Evolutionary conservation across 2,888 invertebrate genomes (phyloP).

Genomic region (Diogma glabrata): DNA sequence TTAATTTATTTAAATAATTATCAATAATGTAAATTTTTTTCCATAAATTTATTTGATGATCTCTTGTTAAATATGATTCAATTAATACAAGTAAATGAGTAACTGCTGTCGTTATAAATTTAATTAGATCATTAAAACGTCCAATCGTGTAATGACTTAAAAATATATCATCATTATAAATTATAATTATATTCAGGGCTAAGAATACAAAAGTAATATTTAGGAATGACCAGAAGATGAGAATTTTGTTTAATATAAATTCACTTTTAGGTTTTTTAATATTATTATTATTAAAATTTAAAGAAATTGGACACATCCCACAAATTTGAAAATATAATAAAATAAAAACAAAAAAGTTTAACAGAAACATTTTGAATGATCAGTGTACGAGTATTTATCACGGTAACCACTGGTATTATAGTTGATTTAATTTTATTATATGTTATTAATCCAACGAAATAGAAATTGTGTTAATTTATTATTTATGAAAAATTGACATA

Average conservation of each 20-base stretch:
- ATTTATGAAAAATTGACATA: no score
- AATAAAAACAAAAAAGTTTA: constrained; percentile 2
- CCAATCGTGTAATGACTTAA: neutral
- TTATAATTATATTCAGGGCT: neutral
- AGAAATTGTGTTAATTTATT: no score
- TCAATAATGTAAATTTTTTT: constrained; percentile 9
- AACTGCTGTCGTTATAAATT: constrained; percentile 13
- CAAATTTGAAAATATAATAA: constrained; percentile 8
- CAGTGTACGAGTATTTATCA: no score
- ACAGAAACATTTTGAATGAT: no score
- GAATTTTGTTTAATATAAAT: neutral
- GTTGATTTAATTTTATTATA: no score
- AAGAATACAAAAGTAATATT: neutral
- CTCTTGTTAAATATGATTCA: constrained; percentile 14
- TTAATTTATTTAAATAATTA: constrained; percentile 8
- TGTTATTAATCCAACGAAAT: no score
- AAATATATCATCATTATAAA: constrained; percentile 4
- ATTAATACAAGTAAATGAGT: constrained; percentile 15
- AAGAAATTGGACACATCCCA: constrained; percentile 9
- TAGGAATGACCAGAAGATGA: neutral
- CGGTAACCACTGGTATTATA: no score
- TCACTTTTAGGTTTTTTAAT: neutral
- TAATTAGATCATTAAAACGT: constrained; percentile 14
- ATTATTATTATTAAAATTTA: constrained; percentile 4
- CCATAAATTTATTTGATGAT: constrained; percentile 15